Conservation (phyloP, 2,113 vertebrate species). For the Kryptolebias marmoratus region DNA sequence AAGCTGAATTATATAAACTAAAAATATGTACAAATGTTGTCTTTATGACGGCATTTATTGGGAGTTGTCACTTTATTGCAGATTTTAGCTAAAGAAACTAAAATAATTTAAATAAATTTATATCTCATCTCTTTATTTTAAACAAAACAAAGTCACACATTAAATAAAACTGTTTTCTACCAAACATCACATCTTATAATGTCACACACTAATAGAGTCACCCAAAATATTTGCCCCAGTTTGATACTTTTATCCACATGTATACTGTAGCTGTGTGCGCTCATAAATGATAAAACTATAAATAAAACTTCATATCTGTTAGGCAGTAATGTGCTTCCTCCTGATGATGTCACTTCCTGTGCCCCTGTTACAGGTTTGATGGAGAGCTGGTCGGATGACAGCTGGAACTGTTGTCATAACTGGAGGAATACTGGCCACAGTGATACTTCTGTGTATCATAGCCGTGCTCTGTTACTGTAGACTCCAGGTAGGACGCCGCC, state of each 20-base stretch:
- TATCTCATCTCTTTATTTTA: too few species aligned
- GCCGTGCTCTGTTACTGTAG: slow-evolving; percentile 98
- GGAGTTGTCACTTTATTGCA: background rate
- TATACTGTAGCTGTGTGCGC: background rate
- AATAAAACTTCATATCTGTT: background rate
- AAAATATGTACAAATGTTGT: too few species aligned
- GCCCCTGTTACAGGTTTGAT: slow-evolving; percentile 89
- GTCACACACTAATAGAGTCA: background rate
- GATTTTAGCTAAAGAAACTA: background rate
- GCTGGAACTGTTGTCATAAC: slow-evolving; percentile 99
- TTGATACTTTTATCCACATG: background rate
- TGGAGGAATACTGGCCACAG: slow-evolving; percentile 98
- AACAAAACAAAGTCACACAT: background rate
- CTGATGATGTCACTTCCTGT: slow-evolving; percentile 41
- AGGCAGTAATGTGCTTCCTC: background rate
- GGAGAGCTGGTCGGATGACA: slow-evolving; percentile 99
- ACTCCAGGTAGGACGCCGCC: slow-evolving; percentile 87
- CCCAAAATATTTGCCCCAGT: background rate
- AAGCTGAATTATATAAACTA: too few species aligned
- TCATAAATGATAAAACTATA: too few species aligned
- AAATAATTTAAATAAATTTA: background rate
- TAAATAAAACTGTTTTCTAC: background rate
- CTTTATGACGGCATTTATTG: too few species aligned
- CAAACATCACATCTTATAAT: background rate
- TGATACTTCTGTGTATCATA: slow-evolving; percentile 98